Conservation (phyloP, 2,113 vertebrate genomes). For the Rhipidura dahli region DNA sequence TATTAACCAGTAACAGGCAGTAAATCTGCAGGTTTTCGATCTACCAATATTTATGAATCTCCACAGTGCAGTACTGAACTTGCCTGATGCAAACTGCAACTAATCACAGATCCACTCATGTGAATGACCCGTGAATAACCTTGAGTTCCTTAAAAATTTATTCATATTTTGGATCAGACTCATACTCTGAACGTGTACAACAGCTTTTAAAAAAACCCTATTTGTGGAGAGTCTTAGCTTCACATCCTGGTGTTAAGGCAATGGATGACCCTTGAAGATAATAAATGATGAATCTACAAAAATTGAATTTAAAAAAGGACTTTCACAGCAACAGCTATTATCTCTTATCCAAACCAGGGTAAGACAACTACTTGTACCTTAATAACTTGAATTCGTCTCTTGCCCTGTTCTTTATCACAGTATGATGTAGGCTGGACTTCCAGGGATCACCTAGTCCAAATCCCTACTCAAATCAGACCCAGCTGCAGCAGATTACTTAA, state of each 20-base stretch:
- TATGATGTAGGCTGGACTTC: background rate
- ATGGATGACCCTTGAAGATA: background rate
- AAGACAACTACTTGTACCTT: background rate
- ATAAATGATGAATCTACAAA: background rate
- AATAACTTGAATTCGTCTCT: background rate
- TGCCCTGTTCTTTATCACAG: background rate
- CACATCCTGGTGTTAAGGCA: background rate
- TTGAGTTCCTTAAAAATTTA: background rate
- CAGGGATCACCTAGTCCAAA: background rate
- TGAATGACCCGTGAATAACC: background rate
- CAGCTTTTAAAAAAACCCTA: background rate
- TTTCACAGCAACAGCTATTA: background rate
- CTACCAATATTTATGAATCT: background rate
- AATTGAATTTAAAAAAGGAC: background rate
- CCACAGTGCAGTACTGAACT: background rate
- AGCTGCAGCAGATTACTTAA: background rate
- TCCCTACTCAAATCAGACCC: background rate
- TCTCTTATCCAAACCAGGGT: background rate
- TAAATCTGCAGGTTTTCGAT: background rate
- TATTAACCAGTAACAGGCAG: background rate
- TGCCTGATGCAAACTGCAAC: background rate
- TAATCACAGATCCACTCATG: background rate
- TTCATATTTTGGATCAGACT: background rate
- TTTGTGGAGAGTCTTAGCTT: background rate
- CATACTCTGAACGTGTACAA: background rate